These are phyloP conservation scores for Dermochelys coriacea DNA, from an alignment of 2,797 vertebrate genomes.

Conservation along the genomic window DNA sequence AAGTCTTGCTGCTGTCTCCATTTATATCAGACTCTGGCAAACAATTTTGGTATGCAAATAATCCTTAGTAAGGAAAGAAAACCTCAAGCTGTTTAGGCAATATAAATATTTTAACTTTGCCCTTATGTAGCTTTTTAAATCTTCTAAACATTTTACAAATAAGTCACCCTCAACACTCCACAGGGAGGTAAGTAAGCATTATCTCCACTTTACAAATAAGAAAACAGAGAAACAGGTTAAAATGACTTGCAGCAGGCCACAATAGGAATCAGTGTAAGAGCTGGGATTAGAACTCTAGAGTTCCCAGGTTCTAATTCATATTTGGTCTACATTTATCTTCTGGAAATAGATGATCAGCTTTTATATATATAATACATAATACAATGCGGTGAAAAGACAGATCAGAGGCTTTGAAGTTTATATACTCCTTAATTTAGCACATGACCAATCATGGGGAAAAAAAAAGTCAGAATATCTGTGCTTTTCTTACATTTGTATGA, in stretches of 20 bases:
- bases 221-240: background rate
- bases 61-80: background rate
- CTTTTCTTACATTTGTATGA: background rate
- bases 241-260: background rate
- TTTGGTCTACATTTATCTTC: background rate
- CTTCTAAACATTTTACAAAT: background rate
- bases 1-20: no score
- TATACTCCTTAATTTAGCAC: background rate
- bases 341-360: background rate
- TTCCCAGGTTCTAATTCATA: background rate
- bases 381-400: background rate
- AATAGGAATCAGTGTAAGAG: background rate
- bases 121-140: background rate
- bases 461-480: background rate
- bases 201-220: background rate
- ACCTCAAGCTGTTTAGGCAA: background rate
- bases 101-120: background rate
- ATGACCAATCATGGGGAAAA: background rate
- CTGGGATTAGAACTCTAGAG: background rate
- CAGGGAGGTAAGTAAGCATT: fast-evolving
- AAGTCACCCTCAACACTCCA: background rate
- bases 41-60: background rate
- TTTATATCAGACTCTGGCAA: no score
- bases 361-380: no score
- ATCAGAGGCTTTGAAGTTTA: background rate